Evolutionary conservation across 1,140 invertebrate species (phyloP).

Genomic region (Pentalonia nigronervosa): DNA sequence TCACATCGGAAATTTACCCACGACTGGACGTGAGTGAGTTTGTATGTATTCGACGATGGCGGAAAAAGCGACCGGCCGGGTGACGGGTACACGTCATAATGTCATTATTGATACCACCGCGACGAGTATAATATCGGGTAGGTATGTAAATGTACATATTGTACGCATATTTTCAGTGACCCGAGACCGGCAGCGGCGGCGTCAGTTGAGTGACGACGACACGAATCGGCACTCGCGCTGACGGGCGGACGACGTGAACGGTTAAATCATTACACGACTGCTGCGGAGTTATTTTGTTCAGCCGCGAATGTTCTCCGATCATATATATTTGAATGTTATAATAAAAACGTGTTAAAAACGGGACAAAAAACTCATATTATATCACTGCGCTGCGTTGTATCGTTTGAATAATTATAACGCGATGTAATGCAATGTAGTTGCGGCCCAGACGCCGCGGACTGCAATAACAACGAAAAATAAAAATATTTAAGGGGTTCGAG

Average conservation of each 20-base stretch:
- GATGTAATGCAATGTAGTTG: too few relatives aligned
- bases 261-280: neutral
- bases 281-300: too few relatives aligned
- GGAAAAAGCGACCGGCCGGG: neutral
- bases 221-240: slow-evolving; percentile 5
- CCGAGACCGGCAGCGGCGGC: too few relatives aligned
- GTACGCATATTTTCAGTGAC: neutral
- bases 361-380: neutral
- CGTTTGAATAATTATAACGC: neutral
- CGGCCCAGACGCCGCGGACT: too few relatives aligned
- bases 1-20: neutral
- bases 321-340: neutral
- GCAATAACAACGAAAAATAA: too few relatives aligned
- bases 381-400: neutral
- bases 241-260: neutral
- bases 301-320: neutral
- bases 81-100: neutral
- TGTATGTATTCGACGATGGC: neutral
- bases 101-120: neutral
- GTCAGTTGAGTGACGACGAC: neutral
- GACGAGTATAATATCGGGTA: neutral
- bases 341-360: too few relatives aligned
- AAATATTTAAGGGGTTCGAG: too few relatives aligned
- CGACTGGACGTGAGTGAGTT: neutral
- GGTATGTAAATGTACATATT: neutral